phyloP scores from a whole-genome alignment of 2,797 vertebrate species.

The Hybognathus amarus region DNA sequence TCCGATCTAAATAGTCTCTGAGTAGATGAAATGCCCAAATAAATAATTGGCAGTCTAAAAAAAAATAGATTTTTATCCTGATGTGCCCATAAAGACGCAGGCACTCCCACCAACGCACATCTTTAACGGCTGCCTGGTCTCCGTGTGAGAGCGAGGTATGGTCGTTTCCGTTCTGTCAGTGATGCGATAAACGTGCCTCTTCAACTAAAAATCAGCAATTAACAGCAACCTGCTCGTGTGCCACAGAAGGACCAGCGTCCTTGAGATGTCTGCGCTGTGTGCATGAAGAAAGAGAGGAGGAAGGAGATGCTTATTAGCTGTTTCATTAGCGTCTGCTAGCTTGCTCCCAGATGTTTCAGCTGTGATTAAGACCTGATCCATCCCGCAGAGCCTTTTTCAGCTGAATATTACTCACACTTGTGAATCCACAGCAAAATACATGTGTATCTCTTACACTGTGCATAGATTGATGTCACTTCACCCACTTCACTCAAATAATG shows the following conservation, averaged over 20 bases:
- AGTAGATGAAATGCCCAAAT: conserved; percentile 50
- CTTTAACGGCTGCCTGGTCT: conserved; percentile 65
- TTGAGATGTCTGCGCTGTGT: conserved; percentile 74
- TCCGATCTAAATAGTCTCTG: conserved; percentile 30
- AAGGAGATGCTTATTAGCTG: conserved; percentile 76
- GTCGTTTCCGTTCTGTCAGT: conserved; percentile 70
- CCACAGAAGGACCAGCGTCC: conserved; percentile 70
- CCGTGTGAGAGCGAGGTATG: conserved; percentile 67
- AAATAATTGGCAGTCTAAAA: conserved; percentile 47
- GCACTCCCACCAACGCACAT: conserved; percentile 41
- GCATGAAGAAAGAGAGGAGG: conserved; percentile 67
- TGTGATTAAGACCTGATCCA: conserved; percentile 74
- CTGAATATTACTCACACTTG: conserved; percentile 28
- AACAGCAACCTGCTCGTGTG: conserved; percentile 69
- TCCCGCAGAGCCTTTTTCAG: conserved; percentile 43
- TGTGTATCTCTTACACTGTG: background rate
- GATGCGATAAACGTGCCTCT: conserved; percentile 68
- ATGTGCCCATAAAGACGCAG: conserved; percentile 36
- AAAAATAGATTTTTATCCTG: background rate
- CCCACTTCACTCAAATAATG: background rate
- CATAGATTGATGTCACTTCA: background rate
- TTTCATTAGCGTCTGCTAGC: conserved; percentile 80
- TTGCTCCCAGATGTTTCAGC: conserved; percentile 71
- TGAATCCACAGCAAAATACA: background rate
- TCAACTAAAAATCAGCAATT: conserved; percentile 73